Conservation (phyloP, 2,113 vertebrate species). For the Vidua chalybeata region DNA sequence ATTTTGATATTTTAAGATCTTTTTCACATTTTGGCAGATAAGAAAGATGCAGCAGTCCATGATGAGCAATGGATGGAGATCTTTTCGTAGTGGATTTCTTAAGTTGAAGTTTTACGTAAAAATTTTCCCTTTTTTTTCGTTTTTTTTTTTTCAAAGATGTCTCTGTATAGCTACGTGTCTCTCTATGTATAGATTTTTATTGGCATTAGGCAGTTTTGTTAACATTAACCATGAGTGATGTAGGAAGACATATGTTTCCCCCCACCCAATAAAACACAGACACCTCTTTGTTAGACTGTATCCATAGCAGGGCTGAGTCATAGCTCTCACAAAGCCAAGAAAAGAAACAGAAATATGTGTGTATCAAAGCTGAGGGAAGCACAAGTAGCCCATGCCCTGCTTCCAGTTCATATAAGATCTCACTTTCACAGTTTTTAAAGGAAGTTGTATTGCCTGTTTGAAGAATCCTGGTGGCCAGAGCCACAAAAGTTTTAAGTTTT, state of each 20-base stretch:
- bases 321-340: neutral
- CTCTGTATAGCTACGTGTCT: neutral
- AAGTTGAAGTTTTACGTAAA: neutral
- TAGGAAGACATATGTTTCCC: conserved; percentile 3
- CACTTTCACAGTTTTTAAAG: neutral
- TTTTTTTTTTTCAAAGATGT: neutral
- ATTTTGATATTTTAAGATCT: neutral
- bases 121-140: neutral
- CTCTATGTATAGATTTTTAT: neutral
- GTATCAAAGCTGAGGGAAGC: neutral
- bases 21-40: neutral
- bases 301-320: conserved; percentile 5
- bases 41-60: neutral
- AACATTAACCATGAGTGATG: neutral
- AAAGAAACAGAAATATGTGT: neutral
- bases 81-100: neutral
- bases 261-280: neutral
- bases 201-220: neutral
- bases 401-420: neutral
- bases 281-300: neutral
- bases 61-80: neutral
- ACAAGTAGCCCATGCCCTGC: neutral
- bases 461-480: neutral
- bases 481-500: neutral
- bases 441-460: neutral